A percentile compares a stretch with the other conserved stretches of the same genome.
Evolutionary conservation across 2,113 vertebrate genomes (phyloP).

Genomic region (Oncorhynchus mykiss): DNA sequence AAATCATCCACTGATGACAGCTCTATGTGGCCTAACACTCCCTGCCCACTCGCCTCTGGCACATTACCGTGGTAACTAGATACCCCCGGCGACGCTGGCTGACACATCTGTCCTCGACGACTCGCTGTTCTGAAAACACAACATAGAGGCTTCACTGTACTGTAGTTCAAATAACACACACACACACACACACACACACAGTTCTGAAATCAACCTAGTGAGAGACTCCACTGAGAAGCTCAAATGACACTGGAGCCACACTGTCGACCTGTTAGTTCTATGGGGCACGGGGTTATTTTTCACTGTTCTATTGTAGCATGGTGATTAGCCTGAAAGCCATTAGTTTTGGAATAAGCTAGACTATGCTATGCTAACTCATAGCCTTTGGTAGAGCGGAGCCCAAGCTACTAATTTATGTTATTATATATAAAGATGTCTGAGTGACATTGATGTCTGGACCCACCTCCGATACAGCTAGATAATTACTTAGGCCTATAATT

Average conservation of each 20-base stretch:
- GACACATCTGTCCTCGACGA: not conserved
- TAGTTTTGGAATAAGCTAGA: no score
- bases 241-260: no score
- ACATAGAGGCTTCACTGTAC: not conserved
- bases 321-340: not conserved
- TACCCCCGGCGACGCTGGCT: not conserved
- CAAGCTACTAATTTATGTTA: not conserved
- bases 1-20: not conserved
- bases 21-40: not conserved
- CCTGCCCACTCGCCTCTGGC: not conserved
- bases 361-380: no score
- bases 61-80: slow-evolving; percentile 1
- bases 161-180: not conserved
- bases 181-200: no score
- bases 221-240: no score
- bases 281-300: no score
- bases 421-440: not conserved
- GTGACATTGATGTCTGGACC: not conserved
- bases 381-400: no score
- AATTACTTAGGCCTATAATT: not conserved
- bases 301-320: not conserved
- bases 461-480: not conserved
- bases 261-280: no score
- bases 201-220: not conserved
- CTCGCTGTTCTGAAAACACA: not conserved